These are phyloP conservation scores for Ceratina calcarata DNA, from an alignment of 1,140 invertebrate species.

Conservation along the genomic window DNA sequence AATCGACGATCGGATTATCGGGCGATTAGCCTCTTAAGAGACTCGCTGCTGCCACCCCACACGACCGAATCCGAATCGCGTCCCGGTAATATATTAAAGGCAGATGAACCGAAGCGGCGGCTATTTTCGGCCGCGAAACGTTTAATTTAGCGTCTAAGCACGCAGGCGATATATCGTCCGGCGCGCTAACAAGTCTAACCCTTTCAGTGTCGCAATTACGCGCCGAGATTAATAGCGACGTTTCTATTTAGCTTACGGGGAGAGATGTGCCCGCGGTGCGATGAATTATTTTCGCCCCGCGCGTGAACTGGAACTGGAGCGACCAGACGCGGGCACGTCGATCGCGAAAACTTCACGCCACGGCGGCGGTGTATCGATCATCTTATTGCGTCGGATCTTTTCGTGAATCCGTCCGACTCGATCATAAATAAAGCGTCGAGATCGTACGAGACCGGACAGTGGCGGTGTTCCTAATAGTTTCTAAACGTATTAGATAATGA, in stretches of 20 bases:
- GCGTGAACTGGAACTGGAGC: slow-evolving; percentile 1
- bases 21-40: slow-evolving; percentile 1
- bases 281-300: slow-evolving; percentile 41
- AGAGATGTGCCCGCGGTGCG: slow-evolving; percentile 13
- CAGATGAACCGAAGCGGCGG: slow-evolving; percentile 45
- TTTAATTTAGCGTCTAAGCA: slow-evolving; percentile 52
- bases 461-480: too few relatives aligned
- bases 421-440: slow-evolving; percentile 2
- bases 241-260: slow-evolving; percentile 46
- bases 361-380: not conserved
- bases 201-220: slow-evolving; percentile 51
- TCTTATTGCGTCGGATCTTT: not conserved
- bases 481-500: too few relatives aligned
- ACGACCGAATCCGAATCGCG: slow-evolving; percentile 4
- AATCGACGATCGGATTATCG: not conserved
- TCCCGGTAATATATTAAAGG: slow-evolving; percentile 42
- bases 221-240: slow-evolving; percentile 49
- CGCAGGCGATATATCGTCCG: slow-evolving; percentile 47
- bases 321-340: not conserved
- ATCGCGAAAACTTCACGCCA: not conserved
- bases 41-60: not conserved
- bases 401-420: not conserved
- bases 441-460: too few relatives aligned
- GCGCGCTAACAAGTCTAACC: slow-evolving; percentile 50
- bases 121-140: slow-evolving; percentile 44